Evolutionary conservation across 2,113 vertebrate genomes (phyloP), one percentile per base, ranked within the genome.

Genomic region (Sinocyclocheilus anophthalmus): DNA sequence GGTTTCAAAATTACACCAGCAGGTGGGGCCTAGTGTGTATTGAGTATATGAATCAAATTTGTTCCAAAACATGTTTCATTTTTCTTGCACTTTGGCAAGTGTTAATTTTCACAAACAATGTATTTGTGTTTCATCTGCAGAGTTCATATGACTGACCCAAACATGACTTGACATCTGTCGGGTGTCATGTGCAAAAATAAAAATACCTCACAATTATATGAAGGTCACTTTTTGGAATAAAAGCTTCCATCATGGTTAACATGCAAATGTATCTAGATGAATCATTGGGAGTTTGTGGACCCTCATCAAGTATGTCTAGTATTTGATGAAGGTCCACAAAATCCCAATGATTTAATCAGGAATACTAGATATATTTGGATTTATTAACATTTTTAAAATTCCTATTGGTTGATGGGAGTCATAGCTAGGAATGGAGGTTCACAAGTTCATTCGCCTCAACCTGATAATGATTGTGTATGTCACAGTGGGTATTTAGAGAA

Each of bases 401-500:
- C 10, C 14, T 55, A 10, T 77, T 53, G 12, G n/a, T 2, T 72
- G 69, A 72, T 73, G 70, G 70, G 13, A 45, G 24, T 65, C 13
- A 18, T 7, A 65, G 33, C 12, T 42, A 26, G 26, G 84, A 86
- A 13, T 87, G 5, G 75, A 20, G 18, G 77, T 26, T 61, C 30
- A 73, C 18, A 61, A 76, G 59, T 80, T 30, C 80, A 24, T 86
- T 24, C 39, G 37, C 67, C 50, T 85, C 12, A 69, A 73, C 37
- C 55, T 57, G 48, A 59, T 57, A 53, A 57, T 76, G 75, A 84
- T 33, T 85, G 73, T 85, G 61, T 67, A 65, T 72, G 26, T 26
- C 33, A 57, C 30, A 14, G 63, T 30, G 50, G 5, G 48, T 84
- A 81, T 89, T 59, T 78, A 22, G 4, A 18, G 39, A 26, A 39